Evolutionary conservation across 2,888 invertebrate genomes (phyloP), one percentile per base, ranked within the genome.

Genomic region (Hemaris fuciformis): DNA sequence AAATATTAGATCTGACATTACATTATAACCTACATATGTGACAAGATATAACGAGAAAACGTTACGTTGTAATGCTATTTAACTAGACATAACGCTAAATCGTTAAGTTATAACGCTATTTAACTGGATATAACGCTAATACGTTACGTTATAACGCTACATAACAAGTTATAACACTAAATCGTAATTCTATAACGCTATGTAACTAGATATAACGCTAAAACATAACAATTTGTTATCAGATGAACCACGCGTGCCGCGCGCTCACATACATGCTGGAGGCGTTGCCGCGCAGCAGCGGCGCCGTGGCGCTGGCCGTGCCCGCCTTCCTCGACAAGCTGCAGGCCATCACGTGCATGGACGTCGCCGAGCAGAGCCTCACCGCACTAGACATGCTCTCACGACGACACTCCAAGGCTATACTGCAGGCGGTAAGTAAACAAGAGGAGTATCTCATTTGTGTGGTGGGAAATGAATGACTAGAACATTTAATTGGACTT

Each of bases 241-340:
- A 96, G 96, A 99, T 99, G 99, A 98, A 99, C 84, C 98, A 99
- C 87, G 99, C 99, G 0, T 99, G 99, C 81, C 96, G 99, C 45
- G 99, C 99, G 0, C 94, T 99, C 42, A 99, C 99, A 0, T 99
- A 99, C 89, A 99, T 99, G 99, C 96, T 99, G 95, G 99, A 99
- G 88, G 99, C 99, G 0, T 85, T 99, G 71, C 99, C 99, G 0
- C 95, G 99, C 64, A 99, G 99, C 41, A 98, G 99, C 57, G 96
- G 97, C 22, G 97, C 99, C 1, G 98, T 99, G 8, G 98, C 99
- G 1, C 98, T 99, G 78, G 99, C 99, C 1, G 98, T 99, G 63
- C 99, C 99, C 1, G 97, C 98, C 0, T 98, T 99, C 90, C 93
- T 99, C 62, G 98, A 99, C 89, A 99, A 98, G 90, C 93, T 99